Conservation (phyloP, 2,113 vertebrate species). For the Scomber scombrus region DNA sequence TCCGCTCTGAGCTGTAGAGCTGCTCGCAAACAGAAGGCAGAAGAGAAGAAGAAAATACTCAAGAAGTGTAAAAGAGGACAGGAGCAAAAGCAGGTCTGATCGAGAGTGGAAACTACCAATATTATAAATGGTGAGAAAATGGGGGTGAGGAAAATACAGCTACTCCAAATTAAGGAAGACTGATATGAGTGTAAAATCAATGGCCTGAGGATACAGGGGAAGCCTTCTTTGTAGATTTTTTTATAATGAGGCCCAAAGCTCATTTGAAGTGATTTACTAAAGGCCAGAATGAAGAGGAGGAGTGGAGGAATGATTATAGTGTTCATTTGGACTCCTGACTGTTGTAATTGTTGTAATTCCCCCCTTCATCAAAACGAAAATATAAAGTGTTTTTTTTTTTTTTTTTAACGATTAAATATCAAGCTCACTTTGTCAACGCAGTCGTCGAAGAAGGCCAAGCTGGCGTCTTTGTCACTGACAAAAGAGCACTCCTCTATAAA, state of each 20-base stretch:
- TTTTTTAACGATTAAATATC: background rate
- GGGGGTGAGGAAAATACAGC: background rate
- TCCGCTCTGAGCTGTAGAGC: constrained; percentile 80
- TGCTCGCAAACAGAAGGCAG: constrained; percentile 53
- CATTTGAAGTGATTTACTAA: no score
- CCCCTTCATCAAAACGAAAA: background rate
- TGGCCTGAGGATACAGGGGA: no score
- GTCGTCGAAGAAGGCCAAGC: constrained; percentile 98
- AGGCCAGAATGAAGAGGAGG: no score
- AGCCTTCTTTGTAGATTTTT: no score
- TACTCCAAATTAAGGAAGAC: no score
- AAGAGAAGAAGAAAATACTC: constrained; percentile 40
- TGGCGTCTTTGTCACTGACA: constrained; percentile 97
- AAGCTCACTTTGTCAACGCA: constrained; percentile 95
- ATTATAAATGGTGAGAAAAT: background rate
- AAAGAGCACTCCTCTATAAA: constrained; percentile 99
- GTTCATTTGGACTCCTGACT: no score
- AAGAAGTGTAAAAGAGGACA: constrained; percentile 24
- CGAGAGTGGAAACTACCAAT: background rate
- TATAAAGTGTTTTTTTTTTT: background rate
- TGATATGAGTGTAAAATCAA: background rate
- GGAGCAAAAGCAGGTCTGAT: background rate
- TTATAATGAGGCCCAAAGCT: no score
- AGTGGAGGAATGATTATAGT: no score
- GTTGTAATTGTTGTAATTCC: no score